These are phyloP conservation scores for Carettochelys insculpta DNA, from an alignment of 2,113 vertebrate species.

Conservation along the genomic window DNA sequence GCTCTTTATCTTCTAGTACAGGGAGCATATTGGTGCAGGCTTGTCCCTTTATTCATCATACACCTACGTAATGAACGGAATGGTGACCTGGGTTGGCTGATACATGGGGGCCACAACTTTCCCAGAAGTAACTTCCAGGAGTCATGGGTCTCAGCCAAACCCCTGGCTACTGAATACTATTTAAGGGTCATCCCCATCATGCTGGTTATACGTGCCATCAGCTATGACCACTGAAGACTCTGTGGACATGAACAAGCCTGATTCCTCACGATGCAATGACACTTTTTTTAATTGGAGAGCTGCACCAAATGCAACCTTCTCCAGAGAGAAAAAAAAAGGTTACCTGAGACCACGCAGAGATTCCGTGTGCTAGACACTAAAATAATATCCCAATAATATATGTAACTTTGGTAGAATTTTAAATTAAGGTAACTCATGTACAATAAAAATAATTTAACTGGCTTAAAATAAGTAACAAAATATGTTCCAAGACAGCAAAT, in stretches of 20 bases:
- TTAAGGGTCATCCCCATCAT: too few relatives aligned
- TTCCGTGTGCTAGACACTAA: background rate
- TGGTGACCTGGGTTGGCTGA: background rate
- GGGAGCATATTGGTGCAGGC: background rate
- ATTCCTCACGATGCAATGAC: background rate
- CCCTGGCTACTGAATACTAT: background rate
- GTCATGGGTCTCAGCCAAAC: background rate
- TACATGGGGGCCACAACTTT: background rate
- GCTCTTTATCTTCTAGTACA: background rate
- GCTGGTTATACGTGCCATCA: background rate
- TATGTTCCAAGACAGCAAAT: background rate
- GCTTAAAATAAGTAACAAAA: background rate
- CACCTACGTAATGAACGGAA: background rate
- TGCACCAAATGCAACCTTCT: background rate
- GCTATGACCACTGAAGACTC: background rate
- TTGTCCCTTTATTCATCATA: background rate
- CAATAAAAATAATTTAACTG: background rate
- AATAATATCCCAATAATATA: background rate
- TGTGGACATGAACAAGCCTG: background rate
- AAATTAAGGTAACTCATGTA: background rate
- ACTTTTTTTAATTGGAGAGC: background rate
- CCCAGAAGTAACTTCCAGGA: background rate
- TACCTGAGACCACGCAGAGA: background rate
- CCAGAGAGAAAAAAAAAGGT: background rate
- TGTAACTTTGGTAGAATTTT: background rate